Conservation (phyloP, 2,888 invertebrate species). For the Hypena proboscidalis region DNA sequence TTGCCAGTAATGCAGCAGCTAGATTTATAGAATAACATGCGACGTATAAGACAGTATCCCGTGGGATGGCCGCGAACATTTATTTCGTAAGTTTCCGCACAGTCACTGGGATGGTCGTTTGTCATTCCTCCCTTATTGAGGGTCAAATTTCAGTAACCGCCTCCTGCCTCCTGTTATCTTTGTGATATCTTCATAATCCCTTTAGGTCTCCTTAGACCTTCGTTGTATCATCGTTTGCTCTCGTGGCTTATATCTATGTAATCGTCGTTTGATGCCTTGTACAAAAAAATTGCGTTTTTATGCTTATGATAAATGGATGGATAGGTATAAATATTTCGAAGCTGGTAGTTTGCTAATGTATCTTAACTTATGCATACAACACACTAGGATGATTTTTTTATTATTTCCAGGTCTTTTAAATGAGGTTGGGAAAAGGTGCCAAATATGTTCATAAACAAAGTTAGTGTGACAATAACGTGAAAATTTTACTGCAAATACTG, state of each 20-base stretch:
- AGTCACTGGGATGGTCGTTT: conserved; percentile 69
- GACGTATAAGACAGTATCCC: conserved; percentile 39
- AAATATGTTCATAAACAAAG: too few relatives aligned
- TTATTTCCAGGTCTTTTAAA: too few relatives aligned
- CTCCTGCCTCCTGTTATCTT: conserved; percentile 58
- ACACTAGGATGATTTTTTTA: too few relatives aligned
- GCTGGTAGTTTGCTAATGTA: too few relatives aligned
- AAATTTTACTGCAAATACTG: too few relatives aligned
- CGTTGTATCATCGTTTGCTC: conserved; percentile 40
- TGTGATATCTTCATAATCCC: conserved; percentile 70
- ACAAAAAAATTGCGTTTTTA: not conserved
- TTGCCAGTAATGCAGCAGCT: conserved; percentile 33
- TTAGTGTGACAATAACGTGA: too few relatives aligned
- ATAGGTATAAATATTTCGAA: too few relatives aligned
- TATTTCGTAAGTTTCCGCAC: conserved; percentile 65
- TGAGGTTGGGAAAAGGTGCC: too few relatives aligned
- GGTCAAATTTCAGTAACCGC: conserved; percentile 65
- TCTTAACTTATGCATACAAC: too few relatives aligned
- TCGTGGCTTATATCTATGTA: conserved; percentile 38
- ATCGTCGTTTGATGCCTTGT: conserved; percentile 34
- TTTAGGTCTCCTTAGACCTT: conserved; percentile 47
- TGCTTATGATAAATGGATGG: conserved; percentile 9
- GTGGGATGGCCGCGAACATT: conserved; percentile 48
- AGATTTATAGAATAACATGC: conserved; percentile 45
- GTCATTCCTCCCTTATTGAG: conserved; percentile 69